Evolutionary conservation across 35 echinoderm and acorn worm species (phyloP).

Genomic region (Ophioderma brevispina): DNA sequence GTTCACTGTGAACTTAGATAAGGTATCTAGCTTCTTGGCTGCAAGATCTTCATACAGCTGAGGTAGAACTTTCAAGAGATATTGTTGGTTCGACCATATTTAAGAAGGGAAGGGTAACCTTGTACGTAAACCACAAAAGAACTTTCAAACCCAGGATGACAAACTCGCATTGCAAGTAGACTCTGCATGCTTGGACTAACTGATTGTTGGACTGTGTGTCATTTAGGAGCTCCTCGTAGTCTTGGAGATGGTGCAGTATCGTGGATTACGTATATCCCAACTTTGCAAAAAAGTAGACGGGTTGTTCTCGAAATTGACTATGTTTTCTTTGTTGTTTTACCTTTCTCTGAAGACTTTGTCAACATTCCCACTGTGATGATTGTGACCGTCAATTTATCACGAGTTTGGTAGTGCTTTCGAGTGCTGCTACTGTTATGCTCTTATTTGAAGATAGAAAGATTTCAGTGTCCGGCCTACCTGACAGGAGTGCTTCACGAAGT

Average conservation of each 20-base stretch:
- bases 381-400: too few relatives aligned
- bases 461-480: too few relatives aligned
- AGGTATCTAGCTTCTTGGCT: background rate
- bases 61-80: background rate
- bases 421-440: too few relatives aligned
- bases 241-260: background rate
- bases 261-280: background rate
- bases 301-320: too few relatives aligned
- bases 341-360: too few relatives aligned
- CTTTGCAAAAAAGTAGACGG: background rate
- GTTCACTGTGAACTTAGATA: background rate
- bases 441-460: too few relatives aligned
- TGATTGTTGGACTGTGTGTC: slow-evolving; percentile 13
- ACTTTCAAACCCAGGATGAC: background rate
- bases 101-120: slow-evolving; percentile 20
- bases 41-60: background rate
- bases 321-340: too few relatives aligned
- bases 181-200: background rate
- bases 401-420: too few relatives aligned
- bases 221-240: background rate
- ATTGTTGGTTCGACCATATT: slow-evolving; percentile 8
- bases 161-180: background rate
- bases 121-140: slow-evolving; percentile 21
- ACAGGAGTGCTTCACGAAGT: too few relatives aligned
- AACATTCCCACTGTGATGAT: too few relatives aligned